Conservation (phyloP, 2,113 vertebrate genomes). For the Phrynocephalus versicolor region DNA sequence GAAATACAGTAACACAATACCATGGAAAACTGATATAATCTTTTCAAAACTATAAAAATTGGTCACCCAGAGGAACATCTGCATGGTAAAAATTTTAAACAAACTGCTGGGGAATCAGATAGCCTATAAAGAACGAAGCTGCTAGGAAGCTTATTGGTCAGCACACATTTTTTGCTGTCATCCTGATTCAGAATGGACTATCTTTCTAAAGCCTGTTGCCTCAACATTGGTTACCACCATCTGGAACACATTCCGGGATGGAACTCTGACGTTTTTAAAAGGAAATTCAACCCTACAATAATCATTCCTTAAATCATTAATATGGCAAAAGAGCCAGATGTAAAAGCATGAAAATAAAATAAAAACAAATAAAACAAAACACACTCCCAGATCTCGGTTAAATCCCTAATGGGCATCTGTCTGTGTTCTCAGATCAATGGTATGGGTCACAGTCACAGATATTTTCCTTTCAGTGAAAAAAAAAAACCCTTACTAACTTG, state of each 20-base stretch:
- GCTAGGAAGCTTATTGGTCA: slow-evolving; percentile 71
- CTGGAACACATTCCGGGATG: slow-evolving; percentile 83
- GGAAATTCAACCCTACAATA: slow-evolving; percentile 77
- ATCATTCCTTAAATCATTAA: slow-evolving; percentile 84
- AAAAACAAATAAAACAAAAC: slow-evolving; percentile 66
- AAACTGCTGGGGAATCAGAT: slow-evolving; percentile 81
- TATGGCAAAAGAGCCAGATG: slow-evolving; percentile 71
- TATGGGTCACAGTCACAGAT: slow-evolving; percentile 55
- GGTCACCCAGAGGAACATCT: slow-evolving; percentile 84
- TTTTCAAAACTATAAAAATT: slow-evolving; percentile 85
- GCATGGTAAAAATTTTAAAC: slow-evolving; percentile 81
- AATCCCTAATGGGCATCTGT: slow-evolving; percentile 66
- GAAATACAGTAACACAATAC: slow-evolving; percentile 86
- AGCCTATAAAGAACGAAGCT: slow-evolving; percentile 75
- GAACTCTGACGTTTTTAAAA: slow-evolving; percentile 79
- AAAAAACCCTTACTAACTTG: slow-evolving; percentile 65
- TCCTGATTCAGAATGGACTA: slow-evolving; percentile 71
- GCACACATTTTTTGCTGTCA: slow-evolving; percentile 74
- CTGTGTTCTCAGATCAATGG: slow-evolving; percentile 69
- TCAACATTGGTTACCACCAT: slow-evolving; percentile 81
- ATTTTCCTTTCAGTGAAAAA: slow-evolving; percentile 65
- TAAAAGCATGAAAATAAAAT: slow-evolving; percentile 60
- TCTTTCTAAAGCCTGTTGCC: slow-evolving; percentile 74
- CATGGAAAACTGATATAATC: slow-evolving; percentile 85
- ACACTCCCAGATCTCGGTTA: slow-evolving; percentile 67